A percentile compares a stretch with the other conserved stretches of the same genome.
phyloP scores from a whole-genome alignment of 2,888 invertebrate species.

The Archaeoteleia sp. region DNA sequence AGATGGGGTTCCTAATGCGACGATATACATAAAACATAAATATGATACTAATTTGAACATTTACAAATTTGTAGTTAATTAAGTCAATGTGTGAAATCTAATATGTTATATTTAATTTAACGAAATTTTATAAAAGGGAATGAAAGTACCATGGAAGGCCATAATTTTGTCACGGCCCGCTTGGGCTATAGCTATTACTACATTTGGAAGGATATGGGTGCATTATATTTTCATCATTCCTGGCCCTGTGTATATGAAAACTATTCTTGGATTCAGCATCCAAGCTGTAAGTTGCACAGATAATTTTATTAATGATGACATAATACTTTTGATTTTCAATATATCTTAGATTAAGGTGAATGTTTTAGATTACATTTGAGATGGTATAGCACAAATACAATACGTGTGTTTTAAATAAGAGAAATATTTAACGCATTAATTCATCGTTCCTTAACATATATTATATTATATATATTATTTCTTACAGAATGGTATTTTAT shows the following conservation, averaged over 20 bases:
- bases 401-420: too few species aligned
- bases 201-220: constrained; percentile 85
- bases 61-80: too few species aligned
- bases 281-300: constrained; percentile 76
- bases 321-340: neutral
- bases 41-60: too few species aligned
- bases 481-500: constrained; percentile 80
- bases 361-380: neutral
- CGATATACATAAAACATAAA: too few species aligned
- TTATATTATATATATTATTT: constrained; percentile 11
- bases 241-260: constrained; percentile 84
- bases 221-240: constrained; percentile 84
- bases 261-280: constrained; percentile 81
- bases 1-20: too few species aligned
- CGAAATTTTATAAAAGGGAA: constrained; percentile 59
- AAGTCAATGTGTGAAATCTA: too few species aligned
- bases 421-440: too few species aligned
- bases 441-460: too few species aligned
- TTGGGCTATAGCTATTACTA: constrained; percentile 84
- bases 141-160: constrained; percentile 80
- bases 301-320: neutral
- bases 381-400: too few species aligned
- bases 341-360: neutral
- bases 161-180: constrained; percentile 81
- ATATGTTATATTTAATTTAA: too few species aligned